Base-by-base conservation (phyloP, 2,888 invertebrate genomes). In the Cheilosia variabilis region DNA sequence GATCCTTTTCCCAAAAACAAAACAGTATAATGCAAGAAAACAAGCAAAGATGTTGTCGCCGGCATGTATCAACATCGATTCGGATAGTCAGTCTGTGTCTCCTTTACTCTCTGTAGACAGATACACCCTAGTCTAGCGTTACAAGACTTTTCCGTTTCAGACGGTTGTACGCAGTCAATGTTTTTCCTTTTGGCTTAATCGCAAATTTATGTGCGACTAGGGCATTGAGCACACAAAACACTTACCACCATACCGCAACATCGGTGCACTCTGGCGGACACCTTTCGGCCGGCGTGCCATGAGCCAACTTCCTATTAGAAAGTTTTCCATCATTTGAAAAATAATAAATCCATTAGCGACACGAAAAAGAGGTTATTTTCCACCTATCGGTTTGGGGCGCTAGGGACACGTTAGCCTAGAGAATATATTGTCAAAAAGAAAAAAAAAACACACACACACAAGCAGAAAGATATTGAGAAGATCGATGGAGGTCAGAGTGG, bases 321-420 rank as follows among this genome's bases (percentile, higher is more conserved):
- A 86, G 86, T 81, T 86, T 84, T 81, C 81, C 81, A 72, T 86
- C 81, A 77, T 81, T 86, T 72, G 68, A 76, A 66, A 76, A 76
- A 81, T 81, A 80, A 86, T 86, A 86, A 86, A 86, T 86, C 86
- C 86, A 86, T 86, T 86, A 86, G 86, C 72, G 86, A 84, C 84
- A 84, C 65, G 84, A 65, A 79, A 79, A 79, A 41, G 69, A 65
- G 79, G 75, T 84, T 84, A 79, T 73, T 60, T 72, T 68, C 43
- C 50, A 62, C 27, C 53, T 27, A 13, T 45, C 47, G 62, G 45
- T 34, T 60, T 55, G 53, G 62, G 41, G 15, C 47, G 17, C 52
- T 19, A 65, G 58, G 47, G 60, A 68, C 60, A 53, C 34, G 57
- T 63, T 55, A 13, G 27, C 24, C 52, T 52, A 13, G 57, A 57